phyloP scores from a whole-genome alignment of 2,113 vertebrate genomes.

The Plecotus auritus region DNA sequence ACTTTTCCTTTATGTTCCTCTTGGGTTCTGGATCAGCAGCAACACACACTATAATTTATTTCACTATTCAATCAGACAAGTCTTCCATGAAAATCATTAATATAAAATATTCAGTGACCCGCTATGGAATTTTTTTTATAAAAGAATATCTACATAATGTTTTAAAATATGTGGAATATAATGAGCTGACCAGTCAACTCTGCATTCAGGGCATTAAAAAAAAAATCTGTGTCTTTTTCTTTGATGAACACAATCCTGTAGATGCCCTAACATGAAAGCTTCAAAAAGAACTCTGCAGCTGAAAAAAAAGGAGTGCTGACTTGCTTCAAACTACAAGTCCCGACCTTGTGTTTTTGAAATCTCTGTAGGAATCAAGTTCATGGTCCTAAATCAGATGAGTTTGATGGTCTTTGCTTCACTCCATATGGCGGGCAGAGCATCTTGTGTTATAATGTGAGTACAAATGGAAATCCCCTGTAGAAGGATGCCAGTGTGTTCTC shows the following conservation, averaged over 20 bases:
- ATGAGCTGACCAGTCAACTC: neutral
- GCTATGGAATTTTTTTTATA: neutral
- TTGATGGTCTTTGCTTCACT: neutral
- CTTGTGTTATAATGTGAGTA: neutral
- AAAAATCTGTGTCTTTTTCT: constrained; percentile 40
- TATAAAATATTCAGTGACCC: neutral
- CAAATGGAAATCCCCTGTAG: neutral
- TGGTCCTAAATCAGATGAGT: constrained; percentile 25
- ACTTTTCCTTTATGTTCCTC: neutral
- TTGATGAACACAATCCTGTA: neutral
- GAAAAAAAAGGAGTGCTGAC: neutral
- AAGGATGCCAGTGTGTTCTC: neutral
- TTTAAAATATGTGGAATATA: neutral
- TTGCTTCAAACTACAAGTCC: constrained; percentile 41
- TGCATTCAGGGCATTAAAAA: neutral
- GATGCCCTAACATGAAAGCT: constrained; percentile 33
- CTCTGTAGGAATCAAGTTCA: neutral
- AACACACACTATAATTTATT: neutral
- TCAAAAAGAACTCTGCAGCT: neutral
- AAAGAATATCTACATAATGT: neutral
- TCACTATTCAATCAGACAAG: neutral
- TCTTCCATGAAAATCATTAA: neutral
- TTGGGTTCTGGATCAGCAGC: neutral
- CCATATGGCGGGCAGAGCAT: neutral
- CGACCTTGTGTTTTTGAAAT: constrained; percentile 46